Conservation (phyloP, 2,113 vertebrate genomes). For the Vombatus ursinus region DNA sequence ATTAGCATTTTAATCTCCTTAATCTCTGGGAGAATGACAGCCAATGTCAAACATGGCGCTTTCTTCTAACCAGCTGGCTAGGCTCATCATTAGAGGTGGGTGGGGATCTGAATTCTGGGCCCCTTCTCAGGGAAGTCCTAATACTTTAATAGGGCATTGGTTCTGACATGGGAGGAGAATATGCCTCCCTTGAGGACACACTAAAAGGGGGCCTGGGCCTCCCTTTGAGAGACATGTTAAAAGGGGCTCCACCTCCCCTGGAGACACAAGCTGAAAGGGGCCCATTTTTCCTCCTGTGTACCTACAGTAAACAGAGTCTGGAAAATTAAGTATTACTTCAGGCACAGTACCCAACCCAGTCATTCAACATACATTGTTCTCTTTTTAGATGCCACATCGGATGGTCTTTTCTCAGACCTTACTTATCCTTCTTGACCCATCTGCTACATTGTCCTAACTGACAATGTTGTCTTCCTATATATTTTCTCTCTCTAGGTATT, state of each 20-base stretch:
- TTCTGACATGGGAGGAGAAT: background rate
- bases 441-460: background rate
- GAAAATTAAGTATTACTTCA: background rate
- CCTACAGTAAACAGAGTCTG: background rate
- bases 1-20: slow-evolving; percentile 66
- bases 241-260: background rate
- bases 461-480: background rate
- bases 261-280: background rate
- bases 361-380: background rate
- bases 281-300: background rate
- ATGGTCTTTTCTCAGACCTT: background rate
- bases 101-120: too few species aligned
- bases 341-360: background rate
- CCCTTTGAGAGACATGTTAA: background rate
- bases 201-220: background rate
- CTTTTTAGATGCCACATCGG: background rate
- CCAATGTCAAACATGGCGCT: slow-evolving; percentile 45
- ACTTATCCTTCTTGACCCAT: background rate
- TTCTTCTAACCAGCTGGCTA: background rate
- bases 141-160: background rate
- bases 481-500: background rate
- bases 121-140: background rate
- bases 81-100: slow-evolving; percentile 6
- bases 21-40: slow-evolving; percentile 53
- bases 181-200: background rate